Conservation (phyloP, 2,888 invertebrate genomes). For the Helobdella robusta region DNA sequence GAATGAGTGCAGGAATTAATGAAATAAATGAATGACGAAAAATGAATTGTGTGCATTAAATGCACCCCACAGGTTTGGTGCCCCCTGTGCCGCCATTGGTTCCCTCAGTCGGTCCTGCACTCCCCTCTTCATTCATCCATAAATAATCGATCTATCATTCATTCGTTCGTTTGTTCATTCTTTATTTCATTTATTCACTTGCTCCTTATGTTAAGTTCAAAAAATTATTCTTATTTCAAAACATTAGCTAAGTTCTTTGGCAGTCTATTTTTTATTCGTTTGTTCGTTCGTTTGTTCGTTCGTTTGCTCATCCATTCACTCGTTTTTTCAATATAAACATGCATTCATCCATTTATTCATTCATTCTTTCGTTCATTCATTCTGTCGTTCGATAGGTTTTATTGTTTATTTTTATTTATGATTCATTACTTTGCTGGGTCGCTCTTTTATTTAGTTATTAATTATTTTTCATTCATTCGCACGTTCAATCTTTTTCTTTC, state of each 20-base stretch:
- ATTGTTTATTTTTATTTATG: background rate
- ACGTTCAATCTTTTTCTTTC: too few relatives aligned
- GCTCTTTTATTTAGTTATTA: too few relatives aligned
- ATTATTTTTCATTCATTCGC: too few relatives aligned
- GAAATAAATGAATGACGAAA: too few relatives aligned
- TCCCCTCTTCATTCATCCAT: conserved; percentile 13
- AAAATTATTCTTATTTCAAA: background rate
- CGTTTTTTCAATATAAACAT: background rate
- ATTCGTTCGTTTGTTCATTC: background rate
- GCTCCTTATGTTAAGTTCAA: background rate
- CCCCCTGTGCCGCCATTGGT: conserved; percentile 20
- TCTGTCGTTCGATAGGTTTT: background rate
- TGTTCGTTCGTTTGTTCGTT: background rate
- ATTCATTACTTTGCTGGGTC: background rate
- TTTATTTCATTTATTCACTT: background rate
- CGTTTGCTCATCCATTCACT: background rate
- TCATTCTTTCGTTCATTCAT: background rate
- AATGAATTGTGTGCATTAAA: too few relatives aligned
- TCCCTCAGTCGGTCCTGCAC: conserved; percentile 16
- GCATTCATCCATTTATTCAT: background rate
- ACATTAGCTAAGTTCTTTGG: background rate
- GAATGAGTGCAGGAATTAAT: too few relatives aligned
- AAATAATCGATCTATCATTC: conserved; percentile 3
- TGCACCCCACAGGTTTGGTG: conserved; percentile 11
- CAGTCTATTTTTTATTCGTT: background rate